Conservation (phyloP, 1,140 invertebrate species). For the Grapholita molesta region DNA sequence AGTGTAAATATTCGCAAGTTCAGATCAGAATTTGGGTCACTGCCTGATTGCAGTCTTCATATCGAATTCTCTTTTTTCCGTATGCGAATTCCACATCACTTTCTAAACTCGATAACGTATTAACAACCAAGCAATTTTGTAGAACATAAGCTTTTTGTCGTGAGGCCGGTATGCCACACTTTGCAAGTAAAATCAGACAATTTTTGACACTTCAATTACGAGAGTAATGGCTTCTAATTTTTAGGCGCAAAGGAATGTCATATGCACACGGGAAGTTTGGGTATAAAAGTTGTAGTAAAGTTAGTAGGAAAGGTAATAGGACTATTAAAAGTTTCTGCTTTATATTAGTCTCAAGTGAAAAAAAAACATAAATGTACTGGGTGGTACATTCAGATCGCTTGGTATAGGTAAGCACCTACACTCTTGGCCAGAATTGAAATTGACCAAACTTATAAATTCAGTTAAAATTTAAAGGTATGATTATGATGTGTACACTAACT, state of each 20-base stretch:
- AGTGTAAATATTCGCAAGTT: background rate
- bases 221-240: slow-evolving; percentile 70
- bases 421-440: too few species aligned
- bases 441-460: too few species aligned
- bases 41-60: slow-evolving; percentile 70
- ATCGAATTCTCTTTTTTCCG: slow-evolving; percentile 73
- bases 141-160: background rate
- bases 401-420: too few species aligned
- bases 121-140: background rate
- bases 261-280: slow-evolving; percentile 46
- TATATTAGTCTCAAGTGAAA: background rate
- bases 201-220: slow-evolving; percentile 77
- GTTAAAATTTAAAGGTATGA: too few species aligned
- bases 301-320: background rate
- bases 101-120: background rate
- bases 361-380: background rate
- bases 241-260: slow-evolving; percentile 52
- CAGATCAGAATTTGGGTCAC: slow-evolving; percentile 58
- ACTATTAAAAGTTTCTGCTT: background rate
- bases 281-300: background rate
- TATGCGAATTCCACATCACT: slow-evolving; percentile 70
- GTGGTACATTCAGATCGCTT: too few species aligned
- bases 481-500: too few species aligned
- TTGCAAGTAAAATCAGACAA: slow-evolving; percentile 77
- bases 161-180: slow-evolving; percentile 38